Evolutionary conservation across 2,888 invertebrate species (phyloP), one percentile per base, ranked within the genome.

Genomic region (Trilocha varians): DNA sequence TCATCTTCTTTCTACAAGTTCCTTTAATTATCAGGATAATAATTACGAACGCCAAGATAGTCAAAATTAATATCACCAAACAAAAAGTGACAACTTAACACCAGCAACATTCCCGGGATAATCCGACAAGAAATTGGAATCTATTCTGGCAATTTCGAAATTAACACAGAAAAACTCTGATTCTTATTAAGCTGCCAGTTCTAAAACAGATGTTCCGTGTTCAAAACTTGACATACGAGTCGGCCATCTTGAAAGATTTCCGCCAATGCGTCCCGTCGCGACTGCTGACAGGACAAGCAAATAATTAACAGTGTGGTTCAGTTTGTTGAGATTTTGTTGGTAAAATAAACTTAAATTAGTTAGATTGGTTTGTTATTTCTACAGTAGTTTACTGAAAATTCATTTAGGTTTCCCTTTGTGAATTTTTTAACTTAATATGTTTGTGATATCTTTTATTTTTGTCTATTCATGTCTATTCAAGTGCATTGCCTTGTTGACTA

Each of bases 131-230:
- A 25, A 25, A 25, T 25, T 11, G 25, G 25, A 25, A 25, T 25
- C 25, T 25, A 25, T 25, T 25, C 25, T 25, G 25, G 11, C 6
- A 25, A 25, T 25, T 25, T 11, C 6, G 11, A 25, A 25, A 25
- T 25, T 25, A 25, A 25, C 8, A 25, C 25, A 34, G 17, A 18
- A 41, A 14, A 14, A 25, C 18, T 39, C 39, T 39, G 39, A 36
- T 39, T 39, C 67, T 75, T 79, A 79, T 77, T 78, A 80, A 72
- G 4, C 77, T 72, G 74, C 69, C 73, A 71, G 65, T 76, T 75
- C 74, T 75, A 75, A 76, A 78, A 80, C 85, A 85, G 83, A 84
- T 84, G 85, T 82, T 80, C 71, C 77, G 70, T 69, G 70, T 74
- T 70, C 65, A 52, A n/a, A 61, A 63, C 70, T 72, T 84, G 83